Conservation (phyloP, 2,888 invertebrate genomes). For the Galerucella calmariensis region DNA sequence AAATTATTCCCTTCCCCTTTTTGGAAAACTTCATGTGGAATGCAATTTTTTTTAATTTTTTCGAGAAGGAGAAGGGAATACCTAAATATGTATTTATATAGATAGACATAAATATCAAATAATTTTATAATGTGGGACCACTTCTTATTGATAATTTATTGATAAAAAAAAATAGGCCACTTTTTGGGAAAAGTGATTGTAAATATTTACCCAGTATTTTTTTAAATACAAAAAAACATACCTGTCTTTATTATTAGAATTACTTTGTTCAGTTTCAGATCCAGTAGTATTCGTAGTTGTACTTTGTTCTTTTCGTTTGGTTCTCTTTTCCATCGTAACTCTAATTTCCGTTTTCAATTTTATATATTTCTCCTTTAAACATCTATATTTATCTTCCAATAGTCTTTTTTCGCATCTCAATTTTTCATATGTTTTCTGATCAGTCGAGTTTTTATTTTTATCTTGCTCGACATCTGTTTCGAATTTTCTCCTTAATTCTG, state of each 20-base stretch:
- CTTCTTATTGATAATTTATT: too few species aligned
- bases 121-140: too few species aligned
- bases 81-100: too few species aligned
- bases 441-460: conserved; percentile 51
- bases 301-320: conserved; percentile 72
- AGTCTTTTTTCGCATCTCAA: conserved; percentile 77
- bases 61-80: too few species aligned
- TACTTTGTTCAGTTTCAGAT: conserved; percentile 83
- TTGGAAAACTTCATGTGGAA: too few species aligned
- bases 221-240: conserved; percentile 22
- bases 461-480: conserved; percentile 66
- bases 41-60: too few species aligned
- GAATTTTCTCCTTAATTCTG: conserved; percentile 72
- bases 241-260: conserved; percentile 72
- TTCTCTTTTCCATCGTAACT: conserved; percentile 79
- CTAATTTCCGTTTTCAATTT: conserved; percentile 84
- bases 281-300: conserved; percentile 73
- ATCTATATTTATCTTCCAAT: conserved; percentile 81
- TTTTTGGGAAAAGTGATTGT: too few species aligned
- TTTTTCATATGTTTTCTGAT: conserved; percentile 70
- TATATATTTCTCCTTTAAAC: conserved; percentile 84
- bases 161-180: too few species aligned
- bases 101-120: too few species aligned
- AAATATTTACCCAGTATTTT: too few species aligned
- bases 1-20: too few species aligned